A percentile compares a stretch with the other conserved stretches of the same genome.
These are phyloP conservation scores for Eupithecia abbreviata DNA, from an alignment of 2,888 invertebrate genomes.

Conservation along the genomic window DNA sequence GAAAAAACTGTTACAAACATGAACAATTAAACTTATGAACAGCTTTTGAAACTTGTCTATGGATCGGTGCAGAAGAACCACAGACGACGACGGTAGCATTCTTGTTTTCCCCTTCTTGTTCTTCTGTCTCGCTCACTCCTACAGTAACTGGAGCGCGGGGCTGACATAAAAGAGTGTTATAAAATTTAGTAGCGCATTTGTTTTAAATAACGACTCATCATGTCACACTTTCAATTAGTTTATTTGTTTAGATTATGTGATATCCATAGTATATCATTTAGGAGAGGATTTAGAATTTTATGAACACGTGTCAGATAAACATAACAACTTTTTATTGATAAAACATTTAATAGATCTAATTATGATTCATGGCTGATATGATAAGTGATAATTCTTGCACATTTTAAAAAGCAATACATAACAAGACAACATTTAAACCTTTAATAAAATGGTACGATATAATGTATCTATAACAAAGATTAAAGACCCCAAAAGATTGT, in stretches of 20 bases:
- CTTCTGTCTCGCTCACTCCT: slow-evolving; percentile 6
- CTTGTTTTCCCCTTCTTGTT: neutral
- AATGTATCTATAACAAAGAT: slow-evolving; percentile 39
- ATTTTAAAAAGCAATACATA: neutral
- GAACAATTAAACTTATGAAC: neutral
- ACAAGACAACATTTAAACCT: neutral
- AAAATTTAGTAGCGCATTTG: slow-evolving; percentile 14
- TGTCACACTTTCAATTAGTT: slow-evolving; percentile 12
- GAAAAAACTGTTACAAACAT: neutral
- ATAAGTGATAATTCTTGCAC: neutral
- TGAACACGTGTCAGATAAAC: neutral
- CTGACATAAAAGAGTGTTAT: slow-evolving; percentile 11
- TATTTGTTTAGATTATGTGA: slow-evolving; percentile 9
- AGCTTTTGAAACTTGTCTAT: neutral
- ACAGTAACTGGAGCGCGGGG: neutral
- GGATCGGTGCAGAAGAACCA: neutral
- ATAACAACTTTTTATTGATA: too few relatives aligned
- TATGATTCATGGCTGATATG: neutral
- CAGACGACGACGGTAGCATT: neutral
- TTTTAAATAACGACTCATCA: slow-evolving; percentile 16
- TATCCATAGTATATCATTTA: neutral
- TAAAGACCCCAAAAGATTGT: slow-evolving; percentile 32
- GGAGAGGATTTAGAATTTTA: neutral
- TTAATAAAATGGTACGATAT: neutral
- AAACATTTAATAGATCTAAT: neutral